Evolutionary conservation across 2,888 invertebrate species (phyloP), one percentile per base, ranked within the genome.

Genomic region (Thera britannica): DNA sequence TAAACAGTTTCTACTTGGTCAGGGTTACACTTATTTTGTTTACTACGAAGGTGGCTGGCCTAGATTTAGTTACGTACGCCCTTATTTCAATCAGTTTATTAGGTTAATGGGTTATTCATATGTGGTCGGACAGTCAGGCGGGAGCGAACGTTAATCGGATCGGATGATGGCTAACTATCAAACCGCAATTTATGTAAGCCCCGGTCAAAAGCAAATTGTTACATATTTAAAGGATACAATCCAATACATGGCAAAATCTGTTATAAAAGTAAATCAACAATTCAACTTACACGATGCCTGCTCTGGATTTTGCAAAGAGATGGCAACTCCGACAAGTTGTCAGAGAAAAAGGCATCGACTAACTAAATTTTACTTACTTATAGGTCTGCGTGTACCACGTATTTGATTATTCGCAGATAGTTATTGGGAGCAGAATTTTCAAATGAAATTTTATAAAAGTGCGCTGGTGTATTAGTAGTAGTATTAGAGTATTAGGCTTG

Each of bases 21-120:
- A 72, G 69, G 72, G 72, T 65, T 69, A 71, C 72, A 62, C 66
- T 48, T 65, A 63, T 69, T 74, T 71, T 71, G 70, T 67, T 70
- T 46, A 62, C 59, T 67, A 66, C 63, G 52, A 54, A 62, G 67
- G 58, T 51, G 52, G 65, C 56, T 68, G 49, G 51, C 35, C 46
- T 70, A 66, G 57, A 71, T 66, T 69, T 59, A 62, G 12, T 60
- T 56, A 62, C 41, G 59, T 56, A 62, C 41, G 59, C 65, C 69
- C 59, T 69, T 59, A 62, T 62, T 62, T 59, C 51, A 59, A 56
- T 46, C 57, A 58, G 23, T 65, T 60, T 57, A 55, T 61, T 12
- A 68, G 59, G 63, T 56, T 67, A 67, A 64, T 64, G 55, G 65
- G 46, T 62, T 58, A 65, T 59, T 51, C 34, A 56, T 62, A n/a